These are phyloP conservation scores for Tromatobia lineatoria DNA, from an alignment of 2,888 invertebrate genomes.

Conservation along the genomic window DNA sequence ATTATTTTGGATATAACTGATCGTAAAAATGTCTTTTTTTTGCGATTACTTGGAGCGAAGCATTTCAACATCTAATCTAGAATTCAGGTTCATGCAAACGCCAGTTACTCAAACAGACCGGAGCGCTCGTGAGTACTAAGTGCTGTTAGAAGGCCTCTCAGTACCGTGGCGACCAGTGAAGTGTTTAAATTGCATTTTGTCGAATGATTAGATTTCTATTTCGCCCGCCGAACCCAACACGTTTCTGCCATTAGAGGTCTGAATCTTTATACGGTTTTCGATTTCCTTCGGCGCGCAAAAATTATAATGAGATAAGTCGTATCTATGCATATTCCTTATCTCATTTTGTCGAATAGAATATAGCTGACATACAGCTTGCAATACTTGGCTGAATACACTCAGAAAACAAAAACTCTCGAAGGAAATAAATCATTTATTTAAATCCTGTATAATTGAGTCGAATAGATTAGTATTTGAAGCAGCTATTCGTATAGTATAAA, in stretches of 20 bases:
- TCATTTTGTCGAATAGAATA: conserved; percentile 11
- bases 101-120: not conserved
- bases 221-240: conserved; percentile 2
- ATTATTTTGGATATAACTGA: not conserved
- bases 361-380: not conserved
- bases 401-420: too few species aligned
- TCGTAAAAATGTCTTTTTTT: not conserved
- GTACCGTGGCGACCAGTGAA: not conserved
- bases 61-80: not conserved
- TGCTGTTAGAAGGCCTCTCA: conserved; percentile 1
- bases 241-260: conserved; percentile 32
- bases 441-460: too few species aligned
- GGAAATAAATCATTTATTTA: too few species aligned
- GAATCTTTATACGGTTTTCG: conserved; percentile 3
- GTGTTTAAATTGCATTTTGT: conserved; percentile 11
- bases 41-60: not conserved
- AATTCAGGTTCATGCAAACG: not conserved
- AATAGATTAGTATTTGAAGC: too few species aligned
- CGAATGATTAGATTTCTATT: conserved; percentile 12
- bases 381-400: conserved; percentile 4
- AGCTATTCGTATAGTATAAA: too few species aligned
- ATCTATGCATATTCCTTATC: conserved; percentile 47
- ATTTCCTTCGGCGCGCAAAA: not conserved
- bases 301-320: conserved; percentile 26
- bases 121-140: not conserved